These are phyloP conservation scores for Agriopis marginaria DNA, from an alignment of 2,888 invertebrate genomes.

Conservation along the genomic window DNA sequence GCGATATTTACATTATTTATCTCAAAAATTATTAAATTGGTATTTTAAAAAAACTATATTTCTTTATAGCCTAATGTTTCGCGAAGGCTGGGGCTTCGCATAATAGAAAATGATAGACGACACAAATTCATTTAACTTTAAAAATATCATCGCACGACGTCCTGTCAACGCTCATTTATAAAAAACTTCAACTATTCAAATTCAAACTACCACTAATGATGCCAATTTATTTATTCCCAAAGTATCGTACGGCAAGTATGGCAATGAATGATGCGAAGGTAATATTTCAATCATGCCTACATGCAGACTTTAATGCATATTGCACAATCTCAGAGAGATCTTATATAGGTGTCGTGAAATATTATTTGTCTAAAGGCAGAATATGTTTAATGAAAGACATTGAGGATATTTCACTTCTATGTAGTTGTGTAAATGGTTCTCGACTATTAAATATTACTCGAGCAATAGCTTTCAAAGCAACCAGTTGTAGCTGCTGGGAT, in stretches of 20 bases:
- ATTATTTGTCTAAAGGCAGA: background rate
- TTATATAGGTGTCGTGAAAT: background rate
- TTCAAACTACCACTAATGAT: conserved; percentile 18
- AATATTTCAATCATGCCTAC: conserved; percentile 22
- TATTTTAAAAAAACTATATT: background rate
- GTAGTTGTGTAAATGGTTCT: background rate
- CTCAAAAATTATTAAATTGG: background rate
- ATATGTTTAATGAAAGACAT: background rate
- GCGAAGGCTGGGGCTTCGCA: background rate
- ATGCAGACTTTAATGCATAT: conserved; percentile 13
- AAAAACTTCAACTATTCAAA: conserved; percentile 11
- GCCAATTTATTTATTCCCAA: conserved; percentile 25
- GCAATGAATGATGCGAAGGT: conserved; percentile 26
- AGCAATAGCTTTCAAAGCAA: no score
- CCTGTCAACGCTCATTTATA: conserved; percentile 5
- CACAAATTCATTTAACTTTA: background rate
- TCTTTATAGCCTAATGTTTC: background rate
- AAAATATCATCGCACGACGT: background rate
- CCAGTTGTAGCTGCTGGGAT: no score
- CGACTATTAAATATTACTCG: background rate
- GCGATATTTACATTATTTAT: conserved; percentile 2
- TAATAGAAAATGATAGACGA: background rate
- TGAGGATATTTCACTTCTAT: background rate
- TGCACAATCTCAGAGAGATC: conserved; percentile 16
- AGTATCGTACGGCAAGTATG: conserved; percentile 15